phyloP scores from a whole-genome alignment of 2,888 invertebrate species.

The Tubulanus polymorphus region DNA sequence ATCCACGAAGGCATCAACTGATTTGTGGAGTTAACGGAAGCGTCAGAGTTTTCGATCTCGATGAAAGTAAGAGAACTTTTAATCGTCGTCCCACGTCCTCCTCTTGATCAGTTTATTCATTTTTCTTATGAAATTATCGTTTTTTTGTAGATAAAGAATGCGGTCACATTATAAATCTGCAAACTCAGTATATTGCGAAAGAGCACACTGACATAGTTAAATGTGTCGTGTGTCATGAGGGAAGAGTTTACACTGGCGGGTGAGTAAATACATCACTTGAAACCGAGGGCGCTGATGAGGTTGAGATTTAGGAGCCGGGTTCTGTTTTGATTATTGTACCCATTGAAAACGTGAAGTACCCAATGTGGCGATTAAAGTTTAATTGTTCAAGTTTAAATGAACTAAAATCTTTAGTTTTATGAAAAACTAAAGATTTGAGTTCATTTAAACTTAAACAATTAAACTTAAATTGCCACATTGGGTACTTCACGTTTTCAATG shows the following conservation, averaged over 20 bases:
- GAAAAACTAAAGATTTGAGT: no score
- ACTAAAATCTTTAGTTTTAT: no score
- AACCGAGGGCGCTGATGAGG: no score
- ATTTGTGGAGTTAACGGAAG: slow-evolving; percentile 49
- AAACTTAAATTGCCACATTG: no score
- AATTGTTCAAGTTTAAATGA: no score
- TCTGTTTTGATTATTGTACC: no score
- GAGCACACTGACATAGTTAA: slow-evolving; percentile 50
- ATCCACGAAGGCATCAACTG: slow-evolving; percentile 42
- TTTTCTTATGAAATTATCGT: background rate
- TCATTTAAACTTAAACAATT: no score
- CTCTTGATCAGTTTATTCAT: background rate
- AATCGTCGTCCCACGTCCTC: background rate
- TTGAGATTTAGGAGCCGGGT: no score
- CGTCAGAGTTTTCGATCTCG: slow-evolving; percentile 43
- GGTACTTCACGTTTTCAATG: no score
- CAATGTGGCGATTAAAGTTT: no score
- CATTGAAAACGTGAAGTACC: no score
- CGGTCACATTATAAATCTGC: slow-evolving; percentile 43
- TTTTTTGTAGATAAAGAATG: slow-evolving; percentile 35
- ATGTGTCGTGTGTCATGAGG: slow-evolving; percentile 46
- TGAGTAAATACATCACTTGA: no score
- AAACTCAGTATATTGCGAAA: slow-evolving; percentile 32
- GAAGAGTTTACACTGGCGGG: slow-evolving; percentile 50
- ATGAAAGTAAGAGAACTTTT: slow-evolving; percentile 38